Conservation (phyloP, 2,797 vertebrate species). For the Phataginus tetradactyla region DNA sequence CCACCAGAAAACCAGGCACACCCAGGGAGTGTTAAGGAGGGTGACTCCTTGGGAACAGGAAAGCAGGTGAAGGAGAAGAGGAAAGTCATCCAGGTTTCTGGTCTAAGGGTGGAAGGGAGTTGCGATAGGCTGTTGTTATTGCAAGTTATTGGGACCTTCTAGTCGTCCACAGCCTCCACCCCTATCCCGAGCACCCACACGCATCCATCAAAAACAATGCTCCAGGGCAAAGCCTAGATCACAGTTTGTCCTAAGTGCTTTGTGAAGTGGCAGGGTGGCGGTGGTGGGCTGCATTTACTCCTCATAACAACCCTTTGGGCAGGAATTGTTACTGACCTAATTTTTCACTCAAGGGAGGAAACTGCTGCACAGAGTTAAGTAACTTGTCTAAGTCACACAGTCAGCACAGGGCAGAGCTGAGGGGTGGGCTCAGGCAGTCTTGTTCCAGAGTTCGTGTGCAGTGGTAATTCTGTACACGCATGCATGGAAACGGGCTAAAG, state of each 20-base stretch:
- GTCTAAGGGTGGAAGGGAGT: not conserved
- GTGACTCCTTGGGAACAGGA: not conserved
- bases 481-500: rapidly evolving
- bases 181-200: rapidly evolving
- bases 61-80: not conserved
- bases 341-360: not conserved
- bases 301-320: rapidly evolving
- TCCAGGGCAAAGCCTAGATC: not conserved
- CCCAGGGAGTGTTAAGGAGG: not conserved
- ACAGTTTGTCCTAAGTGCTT: not conserved
- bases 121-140: too few species aligned
- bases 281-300: too few species aligned
- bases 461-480: not conserved
- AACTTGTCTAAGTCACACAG: not conserved
- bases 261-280: too few species aligned
- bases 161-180: not conserved
- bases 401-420: not conserved
- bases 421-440: not conserved
- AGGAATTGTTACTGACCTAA: not conserved
- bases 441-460: rapidly evolving
- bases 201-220: rapidly evolving
- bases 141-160: not conserved
- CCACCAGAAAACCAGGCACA: not conserved
- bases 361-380: not conserved
- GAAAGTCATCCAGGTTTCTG: not conserved